These are phyloP conservation scores for Oncorhynchus keta DNA, from an alignment of 2,113 vertebrate genomes.

Conservation along the genomic window DNA sequence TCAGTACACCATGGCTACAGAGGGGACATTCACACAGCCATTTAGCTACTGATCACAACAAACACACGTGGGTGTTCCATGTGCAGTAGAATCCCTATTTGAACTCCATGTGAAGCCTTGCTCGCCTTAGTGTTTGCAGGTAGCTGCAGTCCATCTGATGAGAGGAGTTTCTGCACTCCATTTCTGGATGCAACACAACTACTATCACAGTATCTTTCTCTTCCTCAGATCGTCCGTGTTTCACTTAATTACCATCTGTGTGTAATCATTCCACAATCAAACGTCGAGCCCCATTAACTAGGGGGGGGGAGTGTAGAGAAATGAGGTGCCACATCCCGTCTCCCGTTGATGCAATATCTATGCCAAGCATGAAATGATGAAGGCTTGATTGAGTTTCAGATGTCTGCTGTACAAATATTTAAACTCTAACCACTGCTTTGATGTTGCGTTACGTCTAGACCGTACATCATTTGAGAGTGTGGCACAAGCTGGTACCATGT, in stretches of 20 bases:
- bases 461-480: no score
- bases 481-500: no score
- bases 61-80: background rate
- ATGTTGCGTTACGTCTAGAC: no score
- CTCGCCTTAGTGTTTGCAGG: no score
- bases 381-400: constrained; percentile 3
- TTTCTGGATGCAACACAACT: background rate
- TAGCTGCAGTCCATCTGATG: no score
- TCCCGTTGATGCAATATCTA: background rate
- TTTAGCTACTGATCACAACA: background rate
- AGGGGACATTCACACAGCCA: constrained; percentile 9
- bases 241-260: background rate
- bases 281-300: background rate
- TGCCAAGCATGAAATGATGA: background rate
- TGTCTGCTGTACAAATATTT: no score
- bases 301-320: background rate
- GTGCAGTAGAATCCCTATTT: background rate
- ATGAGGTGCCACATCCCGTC: background rate
- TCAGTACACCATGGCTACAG: constrained; percentile 59
- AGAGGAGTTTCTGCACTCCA: no score
- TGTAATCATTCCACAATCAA: background rate
- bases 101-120: no score
- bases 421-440: no score
- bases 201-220: background rate
- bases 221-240: background rate